phyloP scores from a whole-genome alignment of 30 jellyfish, hydroid and myxozoan species.

The Aurelia aurita region DNA sequence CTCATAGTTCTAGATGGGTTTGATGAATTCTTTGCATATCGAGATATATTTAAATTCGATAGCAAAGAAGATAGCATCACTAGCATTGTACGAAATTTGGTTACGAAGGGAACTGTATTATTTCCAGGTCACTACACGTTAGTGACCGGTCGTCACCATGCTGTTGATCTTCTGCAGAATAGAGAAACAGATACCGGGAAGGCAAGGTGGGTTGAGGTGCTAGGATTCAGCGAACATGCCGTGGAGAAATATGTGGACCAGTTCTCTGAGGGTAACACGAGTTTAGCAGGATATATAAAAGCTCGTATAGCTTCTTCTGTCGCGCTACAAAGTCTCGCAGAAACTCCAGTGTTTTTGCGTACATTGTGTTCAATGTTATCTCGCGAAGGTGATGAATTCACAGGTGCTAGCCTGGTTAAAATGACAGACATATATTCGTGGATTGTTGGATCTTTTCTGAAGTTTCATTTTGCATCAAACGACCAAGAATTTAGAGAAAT shows the following conservation, averaged over 20 bases:
- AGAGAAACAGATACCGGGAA: not conserved
- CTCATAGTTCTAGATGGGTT: not conserved
- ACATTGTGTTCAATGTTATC: not conserved
- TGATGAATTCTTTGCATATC: not conserved
- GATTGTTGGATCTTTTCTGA: not conserved
- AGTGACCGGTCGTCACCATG: constrained; percentile 7
- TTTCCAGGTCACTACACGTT: not conserved
- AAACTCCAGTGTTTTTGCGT: not conserved
- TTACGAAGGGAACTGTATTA: not conserved
- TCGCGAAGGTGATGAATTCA: not conserved
- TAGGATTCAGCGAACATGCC: constrained; percentile 3
- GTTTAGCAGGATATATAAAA: not conserved
- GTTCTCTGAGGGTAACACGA: not conserved
- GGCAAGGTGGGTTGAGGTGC: constrained; percentile 1
- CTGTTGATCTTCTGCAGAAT: not conserved
- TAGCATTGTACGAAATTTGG: not conserved
- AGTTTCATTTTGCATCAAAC: not conserved
- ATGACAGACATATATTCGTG: not conserved
- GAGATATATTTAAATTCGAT: not conserved
- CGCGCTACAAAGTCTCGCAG: not conserved
- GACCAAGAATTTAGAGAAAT: not conserved
- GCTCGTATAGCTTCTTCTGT: not conserved
- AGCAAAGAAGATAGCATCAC: not conserved
- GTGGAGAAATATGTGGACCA: not conserved
- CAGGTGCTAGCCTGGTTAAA: not conserved